These are phyloP conservation scores for Hyposmocoma kahamanoa DNA, from an alignment of 1,140 invertebrate species.

Conservation along the genomic window DNA sequence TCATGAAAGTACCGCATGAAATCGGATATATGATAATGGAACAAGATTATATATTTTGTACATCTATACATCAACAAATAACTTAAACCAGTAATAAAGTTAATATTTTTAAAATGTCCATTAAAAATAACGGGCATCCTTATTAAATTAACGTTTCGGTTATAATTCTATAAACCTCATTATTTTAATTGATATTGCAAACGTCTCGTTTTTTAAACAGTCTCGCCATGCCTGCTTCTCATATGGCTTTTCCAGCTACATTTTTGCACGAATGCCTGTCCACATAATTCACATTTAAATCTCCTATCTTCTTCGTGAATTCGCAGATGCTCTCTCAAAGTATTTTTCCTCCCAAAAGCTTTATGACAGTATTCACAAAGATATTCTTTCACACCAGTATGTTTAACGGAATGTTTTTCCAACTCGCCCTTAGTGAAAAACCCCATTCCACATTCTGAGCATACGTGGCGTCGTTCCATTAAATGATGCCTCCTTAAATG, in stretches of 20 bases:
- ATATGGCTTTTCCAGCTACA: constrained; percentile 27
- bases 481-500: constrained; percentile 40
- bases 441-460: constrained; percentile 16
- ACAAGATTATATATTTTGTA: not conserved
- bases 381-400: constrained; percentile 82
- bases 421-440: constrained; percentile 28
- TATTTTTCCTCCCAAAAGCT: constrained; percentile 71
- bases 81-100: not conserved
- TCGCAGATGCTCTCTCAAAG: constrained; percentile 65
- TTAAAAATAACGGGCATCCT: not conserved
- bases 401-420: constrained; percentile 58
- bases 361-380: constrained; percentile 78
- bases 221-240: constrained; percentile 19
- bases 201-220: not conserved
- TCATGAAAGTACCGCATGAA: too few relatives aligned
- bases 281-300: constrained; percentile 54
- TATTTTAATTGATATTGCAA: not conserved
- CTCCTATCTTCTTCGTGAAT: constrained; percentile 66
- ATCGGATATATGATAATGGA: too few relatives aligned
- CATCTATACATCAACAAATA: not conserved
- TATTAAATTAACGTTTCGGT: not conserved
- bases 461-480: constrained; percentile 19
- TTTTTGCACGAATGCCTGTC: constrained; percentile 47
- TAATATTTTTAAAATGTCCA: not conserved
- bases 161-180: not conserved